Evolutionary conservation across 2,888 invertebrate species (phyloP).

Genomic region (Elysia crispata): DNA sequence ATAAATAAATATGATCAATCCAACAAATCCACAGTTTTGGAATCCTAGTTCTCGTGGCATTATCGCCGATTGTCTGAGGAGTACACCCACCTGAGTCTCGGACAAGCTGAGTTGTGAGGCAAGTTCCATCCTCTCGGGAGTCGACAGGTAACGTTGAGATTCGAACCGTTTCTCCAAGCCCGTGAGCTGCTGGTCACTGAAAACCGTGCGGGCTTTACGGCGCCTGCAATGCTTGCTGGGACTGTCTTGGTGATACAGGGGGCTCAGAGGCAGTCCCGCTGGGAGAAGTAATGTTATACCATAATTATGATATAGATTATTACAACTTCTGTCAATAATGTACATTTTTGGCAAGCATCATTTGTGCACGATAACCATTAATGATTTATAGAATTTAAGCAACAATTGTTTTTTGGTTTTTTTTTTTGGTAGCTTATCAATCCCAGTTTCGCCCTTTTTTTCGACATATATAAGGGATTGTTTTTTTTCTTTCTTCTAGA

Average conservation of each 20-base stretch:
- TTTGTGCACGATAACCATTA: too few relatives aligned
- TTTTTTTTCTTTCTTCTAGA: too few relatives aligned
- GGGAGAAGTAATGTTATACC: constrained; percentile 1
- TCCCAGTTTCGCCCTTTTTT: too few relatives aligned
- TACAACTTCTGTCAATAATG: not conserved
- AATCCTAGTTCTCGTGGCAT: too few relatives aligned
- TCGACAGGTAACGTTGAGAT: constrained; percentile 94
- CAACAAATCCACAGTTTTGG: too few relatives aligned
- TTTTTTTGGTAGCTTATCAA: too few relatives aligned
- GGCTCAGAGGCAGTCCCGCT: constrained; percentile 72
- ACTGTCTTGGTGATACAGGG: constrained; percentile 81
- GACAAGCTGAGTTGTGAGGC: constrained; percentile 94
- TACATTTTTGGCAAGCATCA: not conserved
- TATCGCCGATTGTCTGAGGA: too few relatives aligned
- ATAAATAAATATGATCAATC: too few relatives aligned
- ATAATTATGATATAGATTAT: too few relatives aligned
- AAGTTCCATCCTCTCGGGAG: constrained; percentile 95
- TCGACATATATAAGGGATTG: too few relatives aligned
- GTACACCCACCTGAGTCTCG: constrained; percentile 86
- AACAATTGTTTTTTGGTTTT: too few relatives aligned
- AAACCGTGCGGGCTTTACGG: constrained; percentile 95
- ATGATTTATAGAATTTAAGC: too few relatives aligned
- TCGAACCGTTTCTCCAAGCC: constrained; percentile 97
- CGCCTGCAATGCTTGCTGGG: constrained; percentile 93
- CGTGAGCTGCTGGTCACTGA: constrained; percentile 83